phyloP scores from a whole-genome alignment of 2,888 invertebrate species.

The Sclerodermus sp. region DNA sequence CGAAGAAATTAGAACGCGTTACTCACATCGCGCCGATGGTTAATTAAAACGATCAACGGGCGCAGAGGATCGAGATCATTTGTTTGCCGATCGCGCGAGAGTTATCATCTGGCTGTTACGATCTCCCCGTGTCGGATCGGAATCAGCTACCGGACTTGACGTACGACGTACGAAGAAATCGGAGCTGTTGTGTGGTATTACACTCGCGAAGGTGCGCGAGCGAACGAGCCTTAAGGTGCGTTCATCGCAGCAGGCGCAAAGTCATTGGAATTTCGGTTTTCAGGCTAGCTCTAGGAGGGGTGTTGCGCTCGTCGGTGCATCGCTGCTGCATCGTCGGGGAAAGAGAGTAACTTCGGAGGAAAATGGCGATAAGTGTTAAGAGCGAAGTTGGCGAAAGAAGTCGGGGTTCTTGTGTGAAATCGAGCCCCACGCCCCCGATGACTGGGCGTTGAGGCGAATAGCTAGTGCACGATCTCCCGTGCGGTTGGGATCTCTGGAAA shows the following conservation, averaged over 20 bases:
- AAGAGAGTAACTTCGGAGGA: too few relatives aligned
- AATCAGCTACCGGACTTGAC: conserved; percentile 48
- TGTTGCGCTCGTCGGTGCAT: background rate
- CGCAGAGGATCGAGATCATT: conserved; percentile 35
- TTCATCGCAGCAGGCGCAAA: too few relatives aligned
- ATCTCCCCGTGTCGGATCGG: conserved; percentile 47
- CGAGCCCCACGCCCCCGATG: conserved; percentile 18
- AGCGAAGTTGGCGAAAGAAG: background rate
- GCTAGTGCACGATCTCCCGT: too few relatives aligned
- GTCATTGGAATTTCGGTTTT: too few relatives aligned
- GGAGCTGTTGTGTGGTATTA: background rate
- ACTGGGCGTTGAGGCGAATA: conserved; percentile 7
- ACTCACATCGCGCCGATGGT: conserved; percentile 16
- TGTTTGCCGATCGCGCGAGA: conserved; percentile 43
- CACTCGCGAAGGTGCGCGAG: too few relatives aligned
- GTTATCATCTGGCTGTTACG: conserved; percentile 42
- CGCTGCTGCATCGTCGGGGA: background rate
- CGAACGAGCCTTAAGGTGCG: too few relatives aligned
- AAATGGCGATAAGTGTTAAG: background rate
- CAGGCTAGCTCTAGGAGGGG: too few relatives aligned
- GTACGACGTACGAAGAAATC: conserved; percentile 29
- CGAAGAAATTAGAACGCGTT: conserved; percentile 1
- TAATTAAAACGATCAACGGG: conserved; percentile 40
- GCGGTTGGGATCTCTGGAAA: too few relatives aligned
- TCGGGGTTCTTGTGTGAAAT: conserved; percentile 18